A percentile compares a stretch with the other conserved stretches of the same genome.
Conservation (phyloP, 2,888 invertebrate genomes). For the Petrolisthes cinctipes region DNA sequence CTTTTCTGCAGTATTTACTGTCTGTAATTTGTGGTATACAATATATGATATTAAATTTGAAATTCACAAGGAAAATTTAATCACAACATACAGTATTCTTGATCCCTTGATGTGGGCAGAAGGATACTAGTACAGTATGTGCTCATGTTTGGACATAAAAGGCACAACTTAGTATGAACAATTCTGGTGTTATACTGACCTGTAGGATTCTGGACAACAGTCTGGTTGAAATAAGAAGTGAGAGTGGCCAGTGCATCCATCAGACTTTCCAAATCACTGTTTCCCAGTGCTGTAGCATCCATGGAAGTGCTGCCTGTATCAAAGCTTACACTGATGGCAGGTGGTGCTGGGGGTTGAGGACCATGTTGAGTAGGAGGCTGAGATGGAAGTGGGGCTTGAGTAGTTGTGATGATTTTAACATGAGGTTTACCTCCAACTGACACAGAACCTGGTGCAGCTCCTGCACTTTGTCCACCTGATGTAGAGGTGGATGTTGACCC, state of each 20-base stretch:
- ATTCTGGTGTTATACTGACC: not conserved
- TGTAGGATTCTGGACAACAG: not conserved
- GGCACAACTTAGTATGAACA: no score
- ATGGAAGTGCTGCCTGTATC: not conserved
- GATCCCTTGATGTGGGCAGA: no score
- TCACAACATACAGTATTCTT: no score
- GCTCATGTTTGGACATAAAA: no score
- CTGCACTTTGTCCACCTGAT: conserved; percentile 8
- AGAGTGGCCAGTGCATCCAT: not conserved
- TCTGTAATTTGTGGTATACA: no score
- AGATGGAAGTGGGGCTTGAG: not conserved
- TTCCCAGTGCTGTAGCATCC: not conserved
- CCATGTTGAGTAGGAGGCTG: not conserved
- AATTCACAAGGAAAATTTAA: no score
- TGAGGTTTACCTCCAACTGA: conserved; percentile 15
- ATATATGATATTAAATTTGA: no score
- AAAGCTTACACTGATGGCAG: not conserved
- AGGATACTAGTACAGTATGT: no score
- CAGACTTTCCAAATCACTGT: not conserved
- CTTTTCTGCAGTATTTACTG: no score
- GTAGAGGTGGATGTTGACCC: conserved; percentile 31
- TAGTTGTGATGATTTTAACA: not conserved
- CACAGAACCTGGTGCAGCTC: conserved; percentile 15
- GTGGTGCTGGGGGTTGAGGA: not conserved
- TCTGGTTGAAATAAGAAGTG: not conserved